These are phyloP conservation scores for Pangasius krempfi DNA, from an alignment of 2,797 vertebrate species.

Conservation along the genomic window DNA sequence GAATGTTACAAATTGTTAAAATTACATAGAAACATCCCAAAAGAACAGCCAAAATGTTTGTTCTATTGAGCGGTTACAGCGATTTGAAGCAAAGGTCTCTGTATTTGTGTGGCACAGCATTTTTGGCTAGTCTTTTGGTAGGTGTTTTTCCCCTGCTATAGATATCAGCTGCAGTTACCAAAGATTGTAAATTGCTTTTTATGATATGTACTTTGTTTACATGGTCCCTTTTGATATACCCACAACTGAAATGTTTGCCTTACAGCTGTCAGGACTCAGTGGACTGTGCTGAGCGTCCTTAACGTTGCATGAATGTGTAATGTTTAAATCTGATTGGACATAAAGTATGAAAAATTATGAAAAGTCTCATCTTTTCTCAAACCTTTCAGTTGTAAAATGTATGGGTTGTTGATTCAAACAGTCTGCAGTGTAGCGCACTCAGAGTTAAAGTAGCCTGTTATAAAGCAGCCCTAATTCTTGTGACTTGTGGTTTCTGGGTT, in stretches of 20 bases:
- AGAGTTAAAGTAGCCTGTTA: neutral
- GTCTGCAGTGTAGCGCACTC: neutral
- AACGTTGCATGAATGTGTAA: conserved; percentile 37
- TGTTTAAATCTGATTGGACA: conserved; percentile 38
- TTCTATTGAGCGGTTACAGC: conserved; percentile 2
- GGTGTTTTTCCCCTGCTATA: conserved; percentile 27
- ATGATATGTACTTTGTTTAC: conserved; percentile 55
- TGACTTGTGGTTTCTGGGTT: neutral
- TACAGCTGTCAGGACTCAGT: conserved; percentile 21
- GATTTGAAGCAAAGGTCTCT: conserved; percentile 43
- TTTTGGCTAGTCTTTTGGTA: conserved; percentile 23
- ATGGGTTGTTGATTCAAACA: neutral
- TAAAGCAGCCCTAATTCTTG: neutral
- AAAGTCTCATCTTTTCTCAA: conserved; percentile 11
- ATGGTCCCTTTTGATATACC: conserved; percentile 48
- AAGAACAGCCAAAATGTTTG: conserved; percentile 17
- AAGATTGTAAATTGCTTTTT: conserved; percentile 58
- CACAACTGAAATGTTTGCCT: conserved; percentile 43
- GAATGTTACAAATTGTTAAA: conserved; percentile 46
- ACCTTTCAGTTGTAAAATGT: neutral
- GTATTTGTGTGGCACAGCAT: conserved; percentile 22
- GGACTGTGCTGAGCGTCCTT: conserved; percentile 21
- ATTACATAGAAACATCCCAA: neutral
- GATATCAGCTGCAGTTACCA: conserved; percentile 52
- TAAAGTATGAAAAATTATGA: conserved; percentile 24